Conservation (phyloP, 1,140 invertebrate genomes). For the Paralvinella palmiformis region DNA sequence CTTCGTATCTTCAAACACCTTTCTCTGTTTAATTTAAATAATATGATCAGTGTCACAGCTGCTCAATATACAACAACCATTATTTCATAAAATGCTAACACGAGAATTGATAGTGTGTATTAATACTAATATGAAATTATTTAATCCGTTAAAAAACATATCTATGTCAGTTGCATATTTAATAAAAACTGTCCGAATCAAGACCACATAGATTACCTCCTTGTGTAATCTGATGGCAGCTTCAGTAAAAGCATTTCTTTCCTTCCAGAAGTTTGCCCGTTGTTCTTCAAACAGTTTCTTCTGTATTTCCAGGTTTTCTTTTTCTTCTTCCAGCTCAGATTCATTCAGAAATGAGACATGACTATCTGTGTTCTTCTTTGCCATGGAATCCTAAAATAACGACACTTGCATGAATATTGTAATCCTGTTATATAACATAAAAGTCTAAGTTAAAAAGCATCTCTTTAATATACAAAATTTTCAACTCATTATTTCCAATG, state of each 20-base stretch:
- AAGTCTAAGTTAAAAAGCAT: too few species aligned
- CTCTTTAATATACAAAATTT: too few species aligned
- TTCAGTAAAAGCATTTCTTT: slow-evolving; percentile 34
- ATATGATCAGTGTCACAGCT: neutral
- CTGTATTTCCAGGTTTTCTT: slow-evolving; percentile 33
- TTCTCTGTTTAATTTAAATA: slow-evolving; percentile 28
- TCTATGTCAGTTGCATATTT: neutral
- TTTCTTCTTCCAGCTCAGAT: slow-evolving; percentile 33
- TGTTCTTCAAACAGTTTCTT: slow-evolving; percentile 36
- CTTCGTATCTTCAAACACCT: slow-evolving; percentile 31
- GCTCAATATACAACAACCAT: neutral
- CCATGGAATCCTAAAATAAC: too few species aligned
- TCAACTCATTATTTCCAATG: too few species aligned
- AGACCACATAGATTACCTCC: slow-evolving; percentile 26
- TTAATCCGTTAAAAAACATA: neutral
- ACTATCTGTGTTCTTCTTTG: too few species aligned
- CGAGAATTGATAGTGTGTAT: neutral
- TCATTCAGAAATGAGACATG: slow-evolving; percentile 35
- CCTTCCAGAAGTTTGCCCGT: slow-evolving; percentile 41
- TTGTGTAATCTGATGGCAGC: slow-evolving; percentile 31
- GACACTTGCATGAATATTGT: too few species aligned
- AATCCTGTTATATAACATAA: too few species aligned
- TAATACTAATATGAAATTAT: neutral
- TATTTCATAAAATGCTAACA: neutral
- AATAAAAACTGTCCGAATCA: neutral